Conservation (phyloP, 2,113 vertebrate genomes). For the Drymodes brunneopygia region DNA sequence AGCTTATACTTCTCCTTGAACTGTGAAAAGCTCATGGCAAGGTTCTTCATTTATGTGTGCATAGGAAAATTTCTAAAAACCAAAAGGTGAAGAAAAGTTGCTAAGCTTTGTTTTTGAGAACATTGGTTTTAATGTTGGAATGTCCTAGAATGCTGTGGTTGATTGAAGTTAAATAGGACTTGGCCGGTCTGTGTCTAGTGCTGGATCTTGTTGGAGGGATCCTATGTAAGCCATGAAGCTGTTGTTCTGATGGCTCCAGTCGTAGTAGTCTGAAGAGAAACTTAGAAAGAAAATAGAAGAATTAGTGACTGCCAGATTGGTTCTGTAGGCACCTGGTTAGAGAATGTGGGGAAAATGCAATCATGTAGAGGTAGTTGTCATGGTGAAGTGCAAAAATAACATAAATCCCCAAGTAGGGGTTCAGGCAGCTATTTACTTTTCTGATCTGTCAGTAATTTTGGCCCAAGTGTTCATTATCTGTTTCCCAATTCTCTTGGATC, state of each 20-base stretch:
- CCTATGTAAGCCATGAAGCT: slow-evolving; percentile 83
- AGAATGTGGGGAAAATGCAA: neutral
- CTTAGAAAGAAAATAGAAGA: slow-evolving; percentile 62
- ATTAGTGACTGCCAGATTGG: neutral
- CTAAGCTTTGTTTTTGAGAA: slow-evolving; percentile 12
- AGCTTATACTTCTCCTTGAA: slow-evolving; percentile 52
- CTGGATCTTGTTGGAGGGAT: slow-evolving; percentile 73
- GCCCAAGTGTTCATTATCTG: neutral
- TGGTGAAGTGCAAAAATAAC: neutral
- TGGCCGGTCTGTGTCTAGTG: slow-evolving; percentile 72
- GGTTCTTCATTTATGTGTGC: slow-evolving; percentile 50
- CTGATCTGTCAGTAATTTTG: neutral
- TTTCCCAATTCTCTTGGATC: neutral
- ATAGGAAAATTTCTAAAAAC: slow-evolving; percentile 20
- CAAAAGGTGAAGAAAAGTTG: slow-evolving; percentile 11
- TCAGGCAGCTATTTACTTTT: neutral
- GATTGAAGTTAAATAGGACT: slow-evolving; percentile 64
- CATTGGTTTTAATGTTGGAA: neutral
- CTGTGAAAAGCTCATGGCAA: slow-evolving; percentile 41
- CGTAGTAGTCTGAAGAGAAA: slow-evolving; percentile 84
- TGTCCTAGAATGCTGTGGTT: neutral
- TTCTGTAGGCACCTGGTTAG: neutral
- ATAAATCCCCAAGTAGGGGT: neutral
- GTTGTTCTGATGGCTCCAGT: slow-evolving; percentile 85
- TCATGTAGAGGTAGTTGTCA: neutral